phyloP scores from a whole-genome alignment of 2,888 invertebrate species.

The Ryuthela nishihirai region DNA sequence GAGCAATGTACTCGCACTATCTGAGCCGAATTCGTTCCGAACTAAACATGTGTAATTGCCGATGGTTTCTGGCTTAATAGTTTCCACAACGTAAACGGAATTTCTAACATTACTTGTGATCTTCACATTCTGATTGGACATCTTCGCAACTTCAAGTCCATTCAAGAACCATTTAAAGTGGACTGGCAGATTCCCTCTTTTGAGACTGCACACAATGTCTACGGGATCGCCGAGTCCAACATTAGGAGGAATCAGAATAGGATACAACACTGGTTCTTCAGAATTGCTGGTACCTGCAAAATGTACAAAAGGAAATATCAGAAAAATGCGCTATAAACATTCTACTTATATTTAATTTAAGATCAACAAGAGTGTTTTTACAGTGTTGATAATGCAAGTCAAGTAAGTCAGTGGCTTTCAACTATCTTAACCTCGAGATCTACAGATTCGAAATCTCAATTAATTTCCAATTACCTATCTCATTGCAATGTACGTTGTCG shows the following conservation, averaged over 20 bases:
- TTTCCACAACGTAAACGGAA: constrained; percentile 13
- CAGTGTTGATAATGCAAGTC: too few relatives aligned
- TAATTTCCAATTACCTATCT: too few relatives aligned
- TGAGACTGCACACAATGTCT: constrained; percentile 19
- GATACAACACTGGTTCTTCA: constrained; percentile 16
- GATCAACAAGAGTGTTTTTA: too few relatives aligned
- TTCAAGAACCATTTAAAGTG: constrained; percentile 37
- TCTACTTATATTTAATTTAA: too few relatives aligned
- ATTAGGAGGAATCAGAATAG: constrained; percentile 21
- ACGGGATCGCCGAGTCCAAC: constrained; percentile 21
- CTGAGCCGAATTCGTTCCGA: constrained; percentile 9
- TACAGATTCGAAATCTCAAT: too few relatives aligned
- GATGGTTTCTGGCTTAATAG: constrained; percentile 7
- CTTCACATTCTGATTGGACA: constrained; percentile 4
- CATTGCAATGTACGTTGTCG: too few relatives aligned
- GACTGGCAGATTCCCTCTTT: constrained; percentile 32
- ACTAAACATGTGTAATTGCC: constrained; percentile 32
- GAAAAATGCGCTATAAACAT: too few relatives aligned
- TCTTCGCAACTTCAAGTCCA: constrained; percentile 1
- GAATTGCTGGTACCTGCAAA: constrained; percentile 1
- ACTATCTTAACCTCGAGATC: too few relatives aligned
- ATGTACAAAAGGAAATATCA: neutral
- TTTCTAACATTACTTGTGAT: neutral
- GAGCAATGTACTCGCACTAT: constrained; percentile 13
- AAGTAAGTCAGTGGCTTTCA: too few relatives aligned